Conservation (phyloP, 2,888 invertebrate genomes). For the Tenodera sinensis region DNA sequence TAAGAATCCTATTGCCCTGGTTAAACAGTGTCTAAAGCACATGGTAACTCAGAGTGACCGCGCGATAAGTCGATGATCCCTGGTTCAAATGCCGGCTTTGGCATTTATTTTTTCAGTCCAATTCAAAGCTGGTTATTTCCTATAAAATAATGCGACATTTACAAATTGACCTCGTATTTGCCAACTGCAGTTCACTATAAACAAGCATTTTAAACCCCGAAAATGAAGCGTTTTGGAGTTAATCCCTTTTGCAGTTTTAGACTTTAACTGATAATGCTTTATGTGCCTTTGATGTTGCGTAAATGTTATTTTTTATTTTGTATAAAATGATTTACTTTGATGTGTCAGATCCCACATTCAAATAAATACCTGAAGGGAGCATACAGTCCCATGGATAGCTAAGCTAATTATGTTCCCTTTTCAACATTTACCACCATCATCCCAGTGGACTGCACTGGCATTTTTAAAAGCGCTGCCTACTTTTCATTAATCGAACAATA, state of each 20-base stretch:
- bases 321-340: not conserved
- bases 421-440: not conserved
- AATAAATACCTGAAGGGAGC: not conserved
- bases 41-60: no score
- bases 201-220: not conserved
- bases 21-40: no score
- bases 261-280: not conserved
- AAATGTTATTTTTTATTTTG: not conserved
- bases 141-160: no score
- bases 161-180: no score
- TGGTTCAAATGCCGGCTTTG: no score
- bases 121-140: no score
- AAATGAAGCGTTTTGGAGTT: not conserved
- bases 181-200: no score
- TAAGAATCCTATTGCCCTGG: no score
- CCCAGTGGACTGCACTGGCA: not conserved
- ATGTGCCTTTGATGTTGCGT: not conserved
- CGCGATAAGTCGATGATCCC: no score
- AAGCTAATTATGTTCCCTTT: not conserved
- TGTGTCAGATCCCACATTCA: not conserved
- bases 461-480: not conserved
- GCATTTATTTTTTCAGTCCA: no score
- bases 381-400: not conserved
- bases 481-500: not conserved
- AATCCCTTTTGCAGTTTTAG: not conserved